Conservation (phyloP, 1,140 invertebrate species). For the Apis cerana region DNA sequence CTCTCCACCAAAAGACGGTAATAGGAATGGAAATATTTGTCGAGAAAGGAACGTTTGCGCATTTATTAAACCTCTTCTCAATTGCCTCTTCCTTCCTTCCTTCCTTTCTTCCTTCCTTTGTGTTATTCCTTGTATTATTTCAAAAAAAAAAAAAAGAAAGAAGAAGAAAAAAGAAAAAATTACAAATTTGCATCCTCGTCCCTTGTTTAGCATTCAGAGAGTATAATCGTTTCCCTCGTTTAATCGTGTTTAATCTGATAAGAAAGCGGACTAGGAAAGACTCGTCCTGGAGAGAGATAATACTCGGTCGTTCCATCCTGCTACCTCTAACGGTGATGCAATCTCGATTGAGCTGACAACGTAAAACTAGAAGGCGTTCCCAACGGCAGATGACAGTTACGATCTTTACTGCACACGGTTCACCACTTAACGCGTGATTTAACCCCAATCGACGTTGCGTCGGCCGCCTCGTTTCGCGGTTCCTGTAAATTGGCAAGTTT, state of each 20-base stretch:
- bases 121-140: not conserved
- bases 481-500: conserved; percentile 35
- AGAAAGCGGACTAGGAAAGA: not conserved
- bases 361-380: conserved; percentile 36
- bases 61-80: not conserved
- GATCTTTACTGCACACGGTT: conserved; percentile 39
- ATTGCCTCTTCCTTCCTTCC: not conserved
- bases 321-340: not conserved
- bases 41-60: not conserved
- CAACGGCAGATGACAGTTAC: conserved; percentile 31
- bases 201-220: no score
- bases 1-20: not conserved
- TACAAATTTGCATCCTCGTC: not conserved
- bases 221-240: not conserved
- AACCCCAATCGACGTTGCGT: conserved; percentile 22
- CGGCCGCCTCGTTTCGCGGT: conserved; percentile 16
- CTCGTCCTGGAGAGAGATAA: not conserved
- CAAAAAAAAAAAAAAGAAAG: no score
- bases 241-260: not conserved
- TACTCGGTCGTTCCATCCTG: not conserved
- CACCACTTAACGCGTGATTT: conserved; percentile 58
- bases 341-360: conserved; percentile 21
- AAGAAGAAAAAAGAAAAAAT: not conserved
- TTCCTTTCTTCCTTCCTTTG: not conserved
- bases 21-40: not conserved